Evolutionary conservation across 2,113 vertebrate genomes (phyloP).

Genomic region (Tachuris rubrigastra): DNA sequence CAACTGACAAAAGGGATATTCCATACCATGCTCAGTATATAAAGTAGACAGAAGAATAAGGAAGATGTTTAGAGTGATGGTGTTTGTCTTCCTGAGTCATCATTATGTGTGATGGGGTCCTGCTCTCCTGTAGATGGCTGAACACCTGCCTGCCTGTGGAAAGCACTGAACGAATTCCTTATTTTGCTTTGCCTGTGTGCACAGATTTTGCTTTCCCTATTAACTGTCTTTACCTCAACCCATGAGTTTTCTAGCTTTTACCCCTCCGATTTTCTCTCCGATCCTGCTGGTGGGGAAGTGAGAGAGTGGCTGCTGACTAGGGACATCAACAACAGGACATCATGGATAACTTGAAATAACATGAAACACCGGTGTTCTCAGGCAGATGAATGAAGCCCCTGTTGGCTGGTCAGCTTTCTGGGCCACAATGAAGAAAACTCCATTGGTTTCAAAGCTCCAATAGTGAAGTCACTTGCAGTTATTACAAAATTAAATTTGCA

Average conservation of each 20-base stretch:
- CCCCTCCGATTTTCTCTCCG: background rate
- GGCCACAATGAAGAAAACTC: background rate
- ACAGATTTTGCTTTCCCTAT: background rate
- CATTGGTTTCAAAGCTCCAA: background rate
- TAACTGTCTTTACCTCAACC: background rate
- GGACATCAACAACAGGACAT: background rate
- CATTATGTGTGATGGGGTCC: fast-evolving
- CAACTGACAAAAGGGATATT: background rate
- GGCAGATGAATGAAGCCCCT: background rate
- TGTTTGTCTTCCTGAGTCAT: background rate
- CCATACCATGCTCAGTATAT: background rate
- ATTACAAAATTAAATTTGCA: background rate
- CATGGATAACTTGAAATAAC: background rate
- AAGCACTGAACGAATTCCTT: background rate
- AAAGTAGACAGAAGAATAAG: background rate
- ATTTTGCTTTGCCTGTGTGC: background rate
- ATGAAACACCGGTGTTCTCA: background rate
- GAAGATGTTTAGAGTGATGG: background rate
- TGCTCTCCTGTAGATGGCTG: background rate
- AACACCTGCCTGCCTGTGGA: background rate
- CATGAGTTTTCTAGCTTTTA: background rate
- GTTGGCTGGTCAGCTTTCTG: background rate
- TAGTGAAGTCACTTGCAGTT: background rate
- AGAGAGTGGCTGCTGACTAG: background rate
- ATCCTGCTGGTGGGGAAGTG: too few species aligned